Percentiles rank a stretch among this genome's conserved stretches.
Conservation (phyloP, 1,140 invertebrate species). For the Bilobella aurantiaca region DNA sequence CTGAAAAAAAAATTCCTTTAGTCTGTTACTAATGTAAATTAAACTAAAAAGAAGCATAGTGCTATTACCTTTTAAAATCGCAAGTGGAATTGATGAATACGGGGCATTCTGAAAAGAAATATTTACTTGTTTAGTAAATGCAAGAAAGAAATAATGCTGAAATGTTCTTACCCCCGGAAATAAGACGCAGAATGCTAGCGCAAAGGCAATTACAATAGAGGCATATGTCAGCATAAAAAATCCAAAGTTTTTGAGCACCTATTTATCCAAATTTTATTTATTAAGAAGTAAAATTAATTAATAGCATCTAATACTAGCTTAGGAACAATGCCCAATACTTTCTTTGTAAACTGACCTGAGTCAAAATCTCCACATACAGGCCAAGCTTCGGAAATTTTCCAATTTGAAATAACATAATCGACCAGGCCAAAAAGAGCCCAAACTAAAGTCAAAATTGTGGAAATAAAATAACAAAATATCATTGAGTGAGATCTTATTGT, state of each 20-base stretch:
- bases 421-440: conserved; percentile 65
- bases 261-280: background rate
- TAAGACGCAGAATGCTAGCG: conserved; percentile 62
- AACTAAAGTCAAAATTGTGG: too few relatives aligned
- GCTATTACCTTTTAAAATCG: conserved; percentile 31
- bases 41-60: too few relatives aligned
- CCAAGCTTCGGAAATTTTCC: conserved; percentile 73
- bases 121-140: too few relatives aligned
- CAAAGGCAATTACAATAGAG: conserved; percentile 66
- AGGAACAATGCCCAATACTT: too few relatives aligned
- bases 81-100: conserved; percentile 33
- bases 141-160: too few relatives aligned
- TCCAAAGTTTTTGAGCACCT: conserved; percentile 58
- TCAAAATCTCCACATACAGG: conserved; percentile 74
- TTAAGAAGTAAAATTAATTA: too few relatives aligned
- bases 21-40: too few relatives aligned
- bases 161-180: conserved; percentile 49
- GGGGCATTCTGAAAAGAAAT: conserved; percentile 35
- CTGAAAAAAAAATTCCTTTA: too few relatives aligned
- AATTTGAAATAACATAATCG: conserved; percentile 70
- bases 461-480: too few relatives aligned
- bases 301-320: too few relatives aligned
- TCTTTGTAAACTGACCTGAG: conserved; percentile 49
- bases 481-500: too few relatives aligned
- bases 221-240: conserved; percentile 69